Percentiles rank a stretch among this genome's conserved stretches.
Evolutionary conservation across 2,888 invertebrate species (phyloP).

Genomic region (Petrolisthes cinctipes): DNA sequence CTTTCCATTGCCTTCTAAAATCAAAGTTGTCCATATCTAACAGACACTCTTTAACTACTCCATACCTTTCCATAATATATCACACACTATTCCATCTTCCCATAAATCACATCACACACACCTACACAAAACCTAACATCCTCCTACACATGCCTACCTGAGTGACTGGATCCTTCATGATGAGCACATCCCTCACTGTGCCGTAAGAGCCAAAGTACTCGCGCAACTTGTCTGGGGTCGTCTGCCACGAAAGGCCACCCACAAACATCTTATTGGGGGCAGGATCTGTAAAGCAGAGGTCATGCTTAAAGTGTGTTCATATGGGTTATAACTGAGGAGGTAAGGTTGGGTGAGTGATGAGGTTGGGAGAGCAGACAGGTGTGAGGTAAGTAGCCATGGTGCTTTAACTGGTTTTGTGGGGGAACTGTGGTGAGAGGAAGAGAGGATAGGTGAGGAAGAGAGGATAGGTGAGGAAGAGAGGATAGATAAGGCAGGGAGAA

Average conservation of each 20-base stretch:
- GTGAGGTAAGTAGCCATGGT: not conserved
- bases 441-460: not conserved
- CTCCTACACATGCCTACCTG: slow-evolving; percentile 77
- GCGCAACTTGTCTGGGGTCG: slow-evolving; percentile 89
- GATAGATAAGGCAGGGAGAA: not conserved
- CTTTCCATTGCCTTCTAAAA: too few species aligned
- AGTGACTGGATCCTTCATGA: slow-evolving; percentile 94
- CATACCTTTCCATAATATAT: too few species aligned
- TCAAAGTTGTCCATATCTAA: too few species aligned
- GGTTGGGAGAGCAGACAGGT: not conserved
- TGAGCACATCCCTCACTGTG: slow-evolving; percentile 89
- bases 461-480: not conserved
- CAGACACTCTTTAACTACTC: too few species aligned
- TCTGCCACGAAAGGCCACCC: slow-evolving; percentile 93
- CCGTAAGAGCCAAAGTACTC: slow-evolving; percentile 95
- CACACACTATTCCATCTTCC: too few species aligned
- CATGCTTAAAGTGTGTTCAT: too few species aligned
- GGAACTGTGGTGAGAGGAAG: not conserved
- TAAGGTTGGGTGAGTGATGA: not conserved
- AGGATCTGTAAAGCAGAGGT: slow-evolving; percentile 49
- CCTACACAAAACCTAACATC: not conserved
- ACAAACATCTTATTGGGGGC: slow-evolving; percentile 71
- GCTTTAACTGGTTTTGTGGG: too few species aligned
- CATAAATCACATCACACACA: not conserved
- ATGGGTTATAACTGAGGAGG: too few species aligned